Conservation (phyloP, 92 coral and sea anemone species). For the Zoanthus sociatus region DNA sequence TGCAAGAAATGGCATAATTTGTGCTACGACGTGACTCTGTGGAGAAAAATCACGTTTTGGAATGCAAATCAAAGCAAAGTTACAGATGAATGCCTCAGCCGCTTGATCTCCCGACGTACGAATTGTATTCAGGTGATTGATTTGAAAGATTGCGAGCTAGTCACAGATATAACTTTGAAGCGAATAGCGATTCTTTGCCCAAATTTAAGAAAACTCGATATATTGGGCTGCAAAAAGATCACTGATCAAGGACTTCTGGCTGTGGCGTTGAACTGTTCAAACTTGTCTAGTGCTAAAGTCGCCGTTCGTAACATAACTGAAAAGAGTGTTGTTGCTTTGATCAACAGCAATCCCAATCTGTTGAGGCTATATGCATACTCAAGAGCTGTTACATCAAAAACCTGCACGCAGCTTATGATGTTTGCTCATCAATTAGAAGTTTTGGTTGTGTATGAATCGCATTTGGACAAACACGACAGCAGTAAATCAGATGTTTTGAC, state of each 20-base stretch:
- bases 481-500: conserved; percentile 75
- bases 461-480: conserved; percentile 80
- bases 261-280: conserved; percentile 84
- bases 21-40: conserved; percentile 88
- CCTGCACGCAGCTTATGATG: conserved; percentile 67
- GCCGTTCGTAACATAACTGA: conserved; percentile 90
- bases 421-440: conserved; percentile 79
- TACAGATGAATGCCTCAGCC: conserved; percentile 66
- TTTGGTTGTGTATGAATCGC: conserved; percentile 87
- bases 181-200: conserved; percentile 82
- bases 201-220: conserved; percentile 74
- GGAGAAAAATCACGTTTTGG: conserved; percentile 83
- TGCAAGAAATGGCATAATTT: conserved; percentile 88
- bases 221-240: conserved; percentile 79
- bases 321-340: conserved; percentile 77
- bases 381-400: conserved; percentile 87
- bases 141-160: conserved; percentile 78
- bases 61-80: conserved; percentile 75
- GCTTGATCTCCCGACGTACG: conserved; percentile 78
- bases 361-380: conserved; percentile 83
- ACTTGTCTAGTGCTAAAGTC: conserved; percentile 74
- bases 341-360: conserved; percentile 77
- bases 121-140: conserved; percentile 80
- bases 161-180: conserved; percentile 75
- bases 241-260: conserved; percentile 81